Evolutionary conservation across 2,797 vertebrate species (phyloP), one percentile per base, ranked within the genome.

Genomic region (Muscicapa striata): DNA sequence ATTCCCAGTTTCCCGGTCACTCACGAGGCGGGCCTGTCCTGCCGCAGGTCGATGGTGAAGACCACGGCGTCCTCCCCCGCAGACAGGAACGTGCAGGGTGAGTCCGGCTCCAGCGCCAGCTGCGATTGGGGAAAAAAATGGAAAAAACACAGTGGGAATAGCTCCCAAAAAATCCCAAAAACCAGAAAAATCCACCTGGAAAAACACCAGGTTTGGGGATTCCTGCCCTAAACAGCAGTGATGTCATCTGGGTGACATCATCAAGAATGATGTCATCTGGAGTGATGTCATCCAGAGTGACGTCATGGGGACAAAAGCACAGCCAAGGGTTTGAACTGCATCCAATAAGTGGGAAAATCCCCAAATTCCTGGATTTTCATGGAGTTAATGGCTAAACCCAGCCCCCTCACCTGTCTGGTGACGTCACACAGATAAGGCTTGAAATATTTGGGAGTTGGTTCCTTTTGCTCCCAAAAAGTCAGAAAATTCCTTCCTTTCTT

Each of bases 21-120:
- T 99, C 97, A 99, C 99, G 98, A 99, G 90, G 99, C 99, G 0
- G 99, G 99, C 24, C 99, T 98, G 95, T 99, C 99, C 34, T 98
- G 98, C 84, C 99, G 98, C 95, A 99, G 97, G 95, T 99, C 99
- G 30, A 99, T 99, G 85, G 99, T 98, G 93, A 99, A 99, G 78
- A 99, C 99, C 13, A 99, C 98, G 1, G 99, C 99, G 48, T 99
- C 99, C 96, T 99, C 99, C 55, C 99, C 99, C 27, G 99, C 99
- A 1, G 99, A 99, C 54, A 99, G 98, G 96, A 99, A 99, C 59
- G 98, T 99, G 97, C 99, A 99, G 26, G 99, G 99, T 4, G 99
- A 99, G 93, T 99, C 99, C 49, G 99, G 99, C 92, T 99, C 99
- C 66, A 99, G 98, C 24, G 99, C 99, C 97, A 99, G 97, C 99